Base-by-base conservation (phyloP, 2,888 invertebrate genomes). In the Acronicta leporina region DNA sequence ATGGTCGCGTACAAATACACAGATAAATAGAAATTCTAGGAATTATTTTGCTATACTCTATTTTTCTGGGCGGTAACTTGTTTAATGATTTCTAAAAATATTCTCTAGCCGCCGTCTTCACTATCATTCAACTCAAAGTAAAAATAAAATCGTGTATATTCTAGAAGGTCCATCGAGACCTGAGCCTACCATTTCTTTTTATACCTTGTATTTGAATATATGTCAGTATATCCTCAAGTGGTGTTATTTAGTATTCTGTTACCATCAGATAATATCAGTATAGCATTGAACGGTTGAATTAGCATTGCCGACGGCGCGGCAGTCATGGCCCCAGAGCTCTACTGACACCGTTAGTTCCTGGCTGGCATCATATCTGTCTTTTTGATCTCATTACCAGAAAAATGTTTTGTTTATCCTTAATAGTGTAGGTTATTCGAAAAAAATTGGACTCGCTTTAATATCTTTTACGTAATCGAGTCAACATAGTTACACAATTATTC, bases 251-350 rank as follows among this genome's bases (percentile, higher is more conserved):
- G 75, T 83, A 86, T 86, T 86, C 86, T 43, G 71, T 46, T 51
- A 65, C 64, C 73, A 70, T 74, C 61, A 66, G 58, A 66, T 54
- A 38, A 69, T 77, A 81, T 71, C 79, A 57, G 79, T 73, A 44
- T 73, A 83, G 69, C 86, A 86, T 86, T 86, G 86, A 80, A 55
- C 50, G 62, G 66, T 68, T 62, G 61, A 75, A 84, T 86, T 85
- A 83, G 76, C 80, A 86, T 86, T 80, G 76, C 79, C 46, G 53
- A 70, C 83, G 11, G 71, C 65, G 69, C 54, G 59, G 63, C 73
- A 58, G 63, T 73, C 84, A 84, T 42, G 82, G 85, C 35, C 51
- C 33, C 45, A 41, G 16, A n/a, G 55, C 35, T 16, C 40, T 46
- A 30, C 33, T 62, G 52, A 62, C 63, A 56, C 55, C 63, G 54